Percentiles rank a stretch among this genome's conserved stretches.
phyloP scores from a whole-genome alignment of 1,140 invertebrate species.

The Diploscapter pachys region DNA sequence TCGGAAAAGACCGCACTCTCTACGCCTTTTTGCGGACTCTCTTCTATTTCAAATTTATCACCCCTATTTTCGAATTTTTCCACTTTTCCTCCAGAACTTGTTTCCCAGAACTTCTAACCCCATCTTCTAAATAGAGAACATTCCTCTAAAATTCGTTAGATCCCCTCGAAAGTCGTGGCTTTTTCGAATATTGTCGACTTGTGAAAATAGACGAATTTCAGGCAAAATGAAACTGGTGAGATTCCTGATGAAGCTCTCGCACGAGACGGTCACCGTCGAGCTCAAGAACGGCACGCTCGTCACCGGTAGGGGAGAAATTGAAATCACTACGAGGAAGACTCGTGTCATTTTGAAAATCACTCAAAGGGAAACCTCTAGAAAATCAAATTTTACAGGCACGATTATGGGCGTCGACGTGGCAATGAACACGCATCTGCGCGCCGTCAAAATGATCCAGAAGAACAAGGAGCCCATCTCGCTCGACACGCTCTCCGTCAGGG shows the following conservation, averaged over 20 bases:
- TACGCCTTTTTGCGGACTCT: no score
- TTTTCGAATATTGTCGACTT: no score
- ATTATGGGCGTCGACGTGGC: conserved; percentile 88
- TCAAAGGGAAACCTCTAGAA: neutral
- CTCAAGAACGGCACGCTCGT: conserved; percentile 98
- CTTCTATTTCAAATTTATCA: no score
- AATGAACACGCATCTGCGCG: conserved; percentile 99
- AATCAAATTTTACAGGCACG: conserved; percentile 38
- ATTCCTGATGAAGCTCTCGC: conserved; percentile 99
- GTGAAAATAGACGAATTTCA: conserved; percentile 1
- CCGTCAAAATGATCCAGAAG: conserved; percentile 95
- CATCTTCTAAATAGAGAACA: no score
- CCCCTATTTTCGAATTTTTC: no score
- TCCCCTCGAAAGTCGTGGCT: no score
- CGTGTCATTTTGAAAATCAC: no score
- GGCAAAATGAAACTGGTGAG: conserved; percentile 62
- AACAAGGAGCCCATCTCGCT: conserved; percentile 86
- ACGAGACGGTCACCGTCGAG: conserved; percentile 98
- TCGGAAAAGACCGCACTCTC: no score
- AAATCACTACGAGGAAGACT: neutral
- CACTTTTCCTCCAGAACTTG: no score
- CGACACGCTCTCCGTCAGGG: conserved; percentile 89
- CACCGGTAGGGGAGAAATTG: conserved; percentile 13
- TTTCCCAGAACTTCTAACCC: no score
- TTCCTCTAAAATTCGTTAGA: no score